Conservation (phyloP, 2,797 vertebrate genomes). For the Poecilia picta region DNA sequence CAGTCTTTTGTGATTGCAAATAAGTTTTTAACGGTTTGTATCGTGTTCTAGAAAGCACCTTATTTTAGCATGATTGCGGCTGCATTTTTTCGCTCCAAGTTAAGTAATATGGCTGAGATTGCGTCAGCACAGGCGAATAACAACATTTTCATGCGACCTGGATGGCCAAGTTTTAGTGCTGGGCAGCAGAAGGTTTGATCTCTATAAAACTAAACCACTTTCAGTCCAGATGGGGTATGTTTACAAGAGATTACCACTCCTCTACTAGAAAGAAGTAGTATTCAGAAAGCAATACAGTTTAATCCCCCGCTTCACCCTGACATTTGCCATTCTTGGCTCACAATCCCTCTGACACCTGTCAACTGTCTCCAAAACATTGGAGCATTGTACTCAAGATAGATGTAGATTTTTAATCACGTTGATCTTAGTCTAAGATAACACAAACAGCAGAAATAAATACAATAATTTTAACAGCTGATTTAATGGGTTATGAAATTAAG, state of each 20-base stretch:
- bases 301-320: slow-evolving; percentile 66
- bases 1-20: neutral
- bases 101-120: slow-evolving; percentile 53
- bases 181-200: slow-evolving; percentile 51
- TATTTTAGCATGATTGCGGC: slow-evolving; percentile 42
- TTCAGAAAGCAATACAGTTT: slow-evolving; percentile 73
- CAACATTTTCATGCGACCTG: slow-evolving; percentile 77
- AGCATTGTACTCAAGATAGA: slow-evolving; percentile 19
- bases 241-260: slow-evolving; percentile 69
- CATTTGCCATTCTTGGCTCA: slow-evolving; percentile 61
- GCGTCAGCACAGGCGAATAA: slow-evolving; percentile 75
- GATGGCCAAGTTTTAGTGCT: slow-evolving; percentile 69
- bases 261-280: slow-evolving; percentile 61
- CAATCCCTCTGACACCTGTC: slow-evolving; percentile 70
- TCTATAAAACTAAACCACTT: slow-evolving; percentile 74
- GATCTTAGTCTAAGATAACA: slow-evolving; percentile 3
- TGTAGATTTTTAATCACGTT: slow-evolving; percentile 11
- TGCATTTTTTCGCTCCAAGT: slow-evolving; percentile 58
- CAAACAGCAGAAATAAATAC: too few relatives aligned
- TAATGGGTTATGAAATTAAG: neutral
- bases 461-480: neutral
- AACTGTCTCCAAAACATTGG: slow-evolving; percentile 37
- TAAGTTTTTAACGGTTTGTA: neutral
- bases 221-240: slow-evolving; percentile 76
- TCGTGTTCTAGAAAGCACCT: neutral